phyloP scores from a whole-genome alignment of 2,113 vertebrate genomes.

The Thryonomys swinderianus region DNA sequence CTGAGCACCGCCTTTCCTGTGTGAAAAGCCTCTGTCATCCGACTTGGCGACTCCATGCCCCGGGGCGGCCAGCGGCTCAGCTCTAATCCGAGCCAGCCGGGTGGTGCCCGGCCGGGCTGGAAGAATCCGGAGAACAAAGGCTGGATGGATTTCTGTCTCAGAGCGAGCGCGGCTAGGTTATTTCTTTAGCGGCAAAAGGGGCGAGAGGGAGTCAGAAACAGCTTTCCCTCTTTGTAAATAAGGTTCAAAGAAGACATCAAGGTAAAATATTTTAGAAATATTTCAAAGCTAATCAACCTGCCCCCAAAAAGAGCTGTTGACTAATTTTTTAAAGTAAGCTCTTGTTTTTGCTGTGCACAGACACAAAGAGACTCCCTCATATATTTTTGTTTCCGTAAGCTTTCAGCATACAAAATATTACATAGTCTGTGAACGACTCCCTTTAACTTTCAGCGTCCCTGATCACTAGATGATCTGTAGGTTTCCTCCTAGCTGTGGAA shows the following conservation, averaged over 20 bases:
- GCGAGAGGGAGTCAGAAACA: neutral
- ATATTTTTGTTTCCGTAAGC: neutral
- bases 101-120: constrained; percentile 47
- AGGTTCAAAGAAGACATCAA: constrained; percentile 23
- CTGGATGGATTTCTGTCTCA: constrained; percentile 74
- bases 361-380: neutral
- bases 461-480: neutral
- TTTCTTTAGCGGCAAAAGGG: neutral
- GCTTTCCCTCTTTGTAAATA: constrained; percentile 3
- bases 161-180: constrained; percentile 7
- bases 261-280: constrained; percentile 18
- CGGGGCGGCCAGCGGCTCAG: constrained; percentile 76
- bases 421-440: neutral
- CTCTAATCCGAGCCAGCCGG: constrained; percentile 71
- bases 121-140: constrained; percentile 78
- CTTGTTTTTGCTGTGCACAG: neutral
- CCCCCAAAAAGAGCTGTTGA: neutral
- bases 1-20: constrained; percentile 77
- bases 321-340: neutral
- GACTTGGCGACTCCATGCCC: constrained; percentile 74
- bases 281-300: neutral
- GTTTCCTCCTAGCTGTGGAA: neutral
- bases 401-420: neutral
- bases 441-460: neutral
- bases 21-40: constrained; percentile 77